Conservation (phyloP, 2,888 invertebrate genomes). For the Phragmatobia fuliginosa region DNA sequence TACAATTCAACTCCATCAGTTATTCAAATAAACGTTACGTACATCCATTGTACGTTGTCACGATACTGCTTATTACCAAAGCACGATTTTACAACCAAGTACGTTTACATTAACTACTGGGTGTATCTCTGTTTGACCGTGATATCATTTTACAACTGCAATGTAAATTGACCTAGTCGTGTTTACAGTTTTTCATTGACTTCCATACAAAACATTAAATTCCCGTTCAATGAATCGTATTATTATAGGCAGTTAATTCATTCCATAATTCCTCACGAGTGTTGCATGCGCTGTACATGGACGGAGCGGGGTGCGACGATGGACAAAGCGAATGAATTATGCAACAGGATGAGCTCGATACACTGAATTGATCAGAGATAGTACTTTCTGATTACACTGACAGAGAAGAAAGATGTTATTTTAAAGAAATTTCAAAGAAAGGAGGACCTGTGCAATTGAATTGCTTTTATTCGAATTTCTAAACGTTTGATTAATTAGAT, state of each 20-base stretch:
- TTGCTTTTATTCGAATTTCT: too few species aligned
- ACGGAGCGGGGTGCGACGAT: slow-evolving; percentile 20
- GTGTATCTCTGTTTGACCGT: background rate
- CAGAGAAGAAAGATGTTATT: background rate
- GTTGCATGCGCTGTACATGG: slow-evolving; percentile 14
- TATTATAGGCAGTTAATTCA: slow-evolving; percentile 6
- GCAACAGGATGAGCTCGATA: slow-evolving; percentile 39
- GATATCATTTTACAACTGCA: slow-evolving; percentile 14
- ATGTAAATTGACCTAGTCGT: slow-evolving; percentile 14
- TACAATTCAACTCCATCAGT: slow-evolving; percentile 24
- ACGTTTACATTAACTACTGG: slow-evolving; percentile 7
- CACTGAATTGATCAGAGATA: slow-evolving; percentile 21
- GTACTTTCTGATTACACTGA: slow-evolving; percentile 1
- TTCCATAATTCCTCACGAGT: slow-evolving; percentile 20
- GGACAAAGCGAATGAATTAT: slow-evolving; percentile 50
- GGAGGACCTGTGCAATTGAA: background rate
- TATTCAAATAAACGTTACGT: slow-evolving; percentile 20
- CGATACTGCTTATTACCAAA: slow-evolving; percentile 26
- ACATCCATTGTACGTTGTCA: slow-evolving; percentile 12
- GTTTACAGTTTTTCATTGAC: slow-evolving; percentile 2
- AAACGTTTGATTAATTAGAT: too few species aligned
- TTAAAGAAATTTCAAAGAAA: background rate
- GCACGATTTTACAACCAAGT: slow-evolving; percentile 34
- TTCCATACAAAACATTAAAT: slow-evolving; percentile 5
- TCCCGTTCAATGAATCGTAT: slow-evolving; percentile 9